These are phyloP conservation scores for Lepidostoma basale DNA, from an alignment of 1,140 invertebrate species.

Conservation along the genomic window DNA sequence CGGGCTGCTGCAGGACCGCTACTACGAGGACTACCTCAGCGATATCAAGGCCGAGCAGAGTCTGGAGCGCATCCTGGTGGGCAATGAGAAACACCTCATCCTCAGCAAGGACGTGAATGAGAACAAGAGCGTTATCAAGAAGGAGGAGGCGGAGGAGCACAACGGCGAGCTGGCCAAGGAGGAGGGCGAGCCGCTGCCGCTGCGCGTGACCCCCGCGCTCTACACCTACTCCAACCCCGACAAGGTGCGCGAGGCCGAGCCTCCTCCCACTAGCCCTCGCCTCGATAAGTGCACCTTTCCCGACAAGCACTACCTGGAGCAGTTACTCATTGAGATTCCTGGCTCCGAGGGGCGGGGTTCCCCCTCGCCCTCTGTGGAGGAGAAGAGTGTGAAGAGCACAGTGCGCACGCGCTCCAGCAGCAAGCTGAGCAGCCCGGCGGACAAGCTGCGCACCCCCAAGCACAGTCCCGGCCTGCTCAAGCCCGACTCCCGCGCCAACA, in stretches of 20 bases:
- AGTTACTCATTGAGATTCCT: constrained; percentile 79
- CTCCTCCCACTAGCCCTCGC: constrained; percentile 33
- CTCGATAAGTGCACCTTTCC: constrained; percentile 58
- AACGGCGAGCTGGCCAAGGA: constrained; percentile 48
- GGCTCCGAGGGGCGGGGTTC: constrained; percentile 62
- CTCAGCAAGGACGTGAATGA: constrained; percentile 51
- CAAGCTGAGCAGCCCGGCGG: constrained; percentile 74
- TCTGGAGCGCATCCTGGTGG: constrained; percentile 37
- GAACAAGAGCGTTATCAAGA: constrained; percentile 48
- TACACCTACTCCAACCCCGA: constrained; percentile 81
- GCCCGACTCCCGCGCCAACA: constrained; percentile 54
- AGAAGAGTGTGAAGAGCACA: constrained; percentile 53
- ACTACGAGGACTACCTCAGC: constrained; percentile 50
- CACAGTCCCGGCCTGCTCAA: constrained; percentile 63
- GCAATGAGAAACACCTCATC: constrained; percentile 33
- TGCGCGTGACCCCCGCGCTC: constrained; percentile 72
- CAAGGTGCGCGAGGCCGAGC: constrained; percentile 54
- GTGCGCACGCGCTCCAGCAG: constrained; percentile 72
- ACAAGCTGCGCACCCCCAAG: constrained; percentile 64
- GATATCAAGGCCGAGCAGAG: constrained; percentile 52
- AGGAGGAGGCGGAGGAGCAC: constrained; percentile 21
- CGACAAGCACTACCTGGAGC: constrained; percentile 72
- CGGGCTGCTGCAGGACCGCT: constrained; percentile 25
- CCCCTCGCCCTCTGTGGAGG: constrained; percentile 55
- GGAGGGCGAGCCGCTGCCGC: constrained; percentile 68